Conservation (phyloP, 2,797 vertebrate genomes). For the Hoplostethus atlanticus region DNA sequence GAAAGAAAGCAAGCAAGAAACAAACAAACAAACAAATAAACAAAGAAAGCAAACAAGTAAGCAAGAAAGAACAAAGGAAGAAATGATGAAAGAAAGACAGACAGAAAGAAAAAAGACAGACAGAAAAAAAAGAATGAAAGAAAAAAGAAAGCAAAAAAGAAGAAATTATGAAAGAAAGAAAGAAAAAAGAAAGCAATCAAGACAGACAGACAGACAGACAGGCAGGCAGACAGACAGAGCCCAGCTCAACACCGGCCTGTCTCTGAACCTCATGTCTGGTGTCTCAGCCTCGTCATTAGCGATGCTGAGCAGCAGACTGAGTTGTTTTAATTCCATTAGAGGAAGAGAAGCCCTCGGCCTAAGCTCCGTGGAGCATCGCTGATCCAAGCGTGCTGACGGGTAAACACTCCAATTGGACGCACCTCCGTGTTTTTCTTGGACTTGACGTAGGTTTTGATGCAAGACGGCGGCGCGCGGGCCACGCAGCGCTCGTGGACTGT, state of each 20-base stretch:
- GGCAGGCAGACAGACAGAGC: not conserved
- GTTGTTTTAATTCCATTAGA: slow-evolving; percentile 70
- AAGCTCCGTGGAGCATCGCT: slow-evolving; percentile 58
- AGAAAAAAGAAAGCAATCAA: not conserved
- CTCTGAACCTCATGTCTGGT: slow-evolving; percentile 48
- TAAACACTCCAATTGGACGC: slow-evolving; percentile 82
- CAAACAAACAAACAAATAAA: not conserved
- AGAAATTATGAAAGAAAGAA: not conserved
- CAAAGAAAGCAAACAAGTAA: not conserved
- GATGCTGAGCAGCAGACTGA: slow-evolving; percentile 67
- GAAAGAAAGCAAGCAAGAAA: not conserved
- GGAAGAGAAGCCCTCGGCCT: slow-evolving; percentile 64
- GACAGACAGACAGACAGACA: not conserved
- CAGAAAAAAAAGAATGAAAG: not conserved
- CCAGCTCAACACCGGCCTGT: slow-evolving; percentile 21
- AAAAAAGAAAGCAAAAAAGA: not conserved
- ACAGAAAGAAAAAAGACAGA: slow-evolving; percentile 13
- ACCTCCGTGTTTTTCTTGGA: slow-evolving; percentile 96
- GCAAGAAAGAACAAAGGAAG: not conserved
- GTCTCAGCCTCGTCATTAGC: slow-evolving; percentile 70
- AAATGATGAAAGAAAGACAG: not conserved
- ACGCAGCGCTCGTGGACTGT: slow-evolving; percentile 94
- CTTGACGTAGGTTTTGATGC: slow-evolving; percentile 96
- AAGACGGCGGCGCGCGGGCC: slow-evolving; percentile 90
- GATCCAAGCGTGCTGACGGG: slow-evolving; percentile 69